Percentiles rank a stretch among this genome's conserved stretches.
These are phyloP conservation scores for Miichthys miiuy DNA, from an alignment of 2,797 vertebrate species.

Conservation along the genomic window DNA sequence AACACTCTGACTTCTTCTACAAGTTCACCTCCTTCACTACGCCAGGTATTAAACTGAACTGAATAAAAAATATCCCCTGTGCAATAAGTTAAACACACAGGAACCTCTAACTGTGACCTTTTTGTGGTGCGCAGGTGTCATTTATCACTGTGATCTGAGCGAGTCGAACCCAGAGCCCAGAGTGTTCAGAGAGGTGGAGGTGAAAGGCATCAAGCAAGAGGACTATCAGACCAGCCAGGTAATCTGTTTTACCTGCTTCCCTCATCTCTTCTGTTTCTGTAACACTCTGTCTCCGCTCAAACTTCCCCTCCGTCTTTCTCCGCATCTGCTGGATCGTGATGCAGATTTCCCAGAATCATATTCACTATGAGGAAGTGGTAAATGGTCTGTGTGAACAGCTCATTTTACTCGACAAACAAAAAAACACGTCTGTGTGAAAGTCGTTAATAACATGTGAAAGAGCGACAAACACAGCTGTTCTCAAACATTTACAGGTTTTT, in stretches of 20 bases:
- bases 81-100: not conserved
- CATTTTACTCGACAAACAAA: not conserved
- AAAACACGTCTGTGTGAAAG: not conserved
- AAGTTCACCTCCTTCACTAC: slow-evolving; percentile 87
- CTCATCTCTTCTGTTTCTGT: not conserved
- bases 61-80: not conserved
- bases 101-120: slow-evolving; percentile 6
- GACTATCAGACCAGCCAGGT: slow-evolving; percentile 85
- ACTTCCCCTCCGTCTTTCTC: not conserved
- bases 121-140: slow-evolving; percentile 76
- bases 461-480: not conserved
- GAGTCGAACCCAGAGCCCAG: slow-evolving; percentile 70
- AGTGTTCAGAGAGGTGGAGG: slow-evolving; percentile 84
- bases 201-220: slow-evolving; percentile 80
- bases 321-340: not conserved
- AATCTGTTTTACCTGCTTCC: not conserved
- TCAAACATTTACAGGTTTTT: slow-evolving; percentile 77
- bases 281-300: not conserved
- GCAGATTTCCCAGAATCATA: slow-evolving; percentile 1
- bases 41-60: slow-evolving; percentile 68
- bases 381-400: not conserved
- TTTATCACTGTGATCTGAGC: slow-evolving; percentile 86
- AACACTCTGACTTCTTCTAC: slow-evolving; percentile 85
- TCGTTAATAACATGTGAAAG: not conserved
- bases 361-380: slow-evolving; percentile 9